Evolutionary conservation across 2,888 invertebrate genomes (phyloP).

Genomic region (Ptychoptera contaminata): DNA sequence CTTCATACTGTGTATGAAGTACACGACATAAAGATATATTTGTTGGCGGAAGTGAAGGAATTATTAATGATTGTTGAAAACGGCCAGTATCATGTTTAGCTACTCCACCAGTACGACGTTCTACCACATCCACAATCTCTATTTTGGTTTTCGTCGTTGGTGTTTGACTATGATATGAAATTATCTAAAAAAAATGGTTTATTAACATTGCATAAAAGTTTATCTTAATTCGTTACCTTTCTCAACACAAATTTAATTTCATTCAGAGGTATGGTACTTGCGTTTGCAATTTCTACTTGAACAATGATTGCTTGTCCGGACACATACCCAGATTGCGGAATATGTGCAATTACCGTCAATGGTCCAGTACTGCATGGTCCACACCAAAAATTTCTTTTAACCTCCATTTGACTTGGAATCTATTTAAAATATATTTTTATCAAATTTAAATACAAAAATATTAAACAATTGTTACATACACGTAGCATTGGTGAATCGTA

Average conservation of each 20-base stretch:
- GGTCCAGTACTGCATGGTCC: constrained; percentile 20
- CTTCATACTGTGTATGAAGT: constrained; percentile 24
- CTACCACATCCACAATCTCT: constrained; percentile 22
- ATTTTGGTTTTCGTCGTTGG: constrained; percentile 18
- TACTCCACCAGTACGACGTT: constrained; percentile 18
- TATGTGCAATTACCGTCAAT: constrained; percentile 16
- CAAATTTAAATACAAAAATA: background rate
- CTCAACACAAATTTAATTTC: constrained; percentile 24
- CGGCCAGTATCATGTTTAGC: constrained; percentile 13
- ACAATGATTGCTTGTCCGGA: constrained; percentile 24
- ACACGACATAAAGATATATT: constrained; percentile 25
- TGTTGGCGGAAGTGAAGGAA: constrained; percentile 27
- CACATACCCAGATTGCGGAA: constrained; percentile 26
- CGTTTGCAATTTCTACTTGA: constrained; percentile 38
- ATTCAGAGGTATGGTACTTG: constrained; percentile 35
- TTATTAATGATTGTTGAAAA: constrained; percentile 19
- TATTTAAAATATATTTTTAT: background rate
- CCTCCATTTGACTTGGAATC: constrained; percentile 7
- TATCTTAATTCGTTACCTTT: background rate
- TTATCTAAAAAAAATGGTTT: constrained; percentile 20
- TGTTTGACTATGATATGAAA: constrained; percentile 14
- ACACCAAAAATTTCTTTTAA: constrained; percentile 19
- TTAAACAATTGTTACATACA: constrained; percentile 19
- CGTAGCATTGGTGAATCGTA: constrained; percentile 24
- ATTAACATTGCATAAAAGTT: background rate